Base-by-base conservation (phyloP, 2,888 invertebrate species). In the Hirtodrosophila confusa region DNA sequence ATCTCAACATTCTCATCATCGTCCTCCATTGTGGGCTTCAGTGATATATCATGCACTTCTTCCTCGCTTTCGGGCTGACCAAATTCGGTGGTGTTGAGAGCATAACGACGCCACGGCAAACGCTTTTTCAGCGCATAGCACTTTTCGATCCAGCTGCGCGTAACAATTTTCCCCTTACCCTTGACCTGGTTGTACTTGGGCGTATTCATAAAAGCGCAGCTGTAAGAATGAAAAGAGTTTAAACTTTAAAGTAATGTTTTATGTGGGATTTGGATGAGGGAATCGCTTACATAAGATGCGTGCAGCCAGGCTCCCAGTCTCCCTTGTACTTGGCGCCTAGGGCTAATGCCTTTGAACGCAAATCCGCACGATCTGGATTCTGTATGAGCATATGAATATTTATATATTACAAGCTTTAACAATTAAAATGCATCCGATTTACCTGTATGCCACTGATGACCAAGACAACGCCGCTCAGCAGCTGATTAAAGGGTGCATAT, bases 131-230 rank as follows among this genome's bases (percentile, higher is more conserved):
- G 91, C 10, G 84, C 89, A 78, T 93, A 92, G 79, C 95, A 95
- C 63, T 94, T 94, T 69, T 93, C 93, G 63, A 98, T 92, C 97
- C 97, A 98, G n/a, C 93, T 93, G 71, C 93, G 94, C 23, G 90
- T 93, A 3, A 95, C 95, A 58, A 95, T 96, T 70, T 86, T 88
- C 63, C 94, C 94, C 1, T 93, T 93, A 64, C 93, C 93, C 75
- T 93, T 93, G 2, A 95, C 95, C 91, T 95, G 94, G 50, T 94
- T 93, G 90, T 95, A 95, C 91, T 98, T 98, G 4, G 98, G 98
- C 4, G 98, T 98, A 90, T 96, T 96, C 4, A 94, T 92, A 92
- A 97, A 97, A 9, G 98, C 97, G 92, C 97, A 98, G 43, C 97
- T 97, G 91, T 5, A 17, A 8, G 9, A 36, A 23, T 2, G 27